Evolutionary conservation across 37 sponge, comb jelly and placozoan genomes (phyloP).

Genomic region (Cliona cf. orientalis): DNA sequence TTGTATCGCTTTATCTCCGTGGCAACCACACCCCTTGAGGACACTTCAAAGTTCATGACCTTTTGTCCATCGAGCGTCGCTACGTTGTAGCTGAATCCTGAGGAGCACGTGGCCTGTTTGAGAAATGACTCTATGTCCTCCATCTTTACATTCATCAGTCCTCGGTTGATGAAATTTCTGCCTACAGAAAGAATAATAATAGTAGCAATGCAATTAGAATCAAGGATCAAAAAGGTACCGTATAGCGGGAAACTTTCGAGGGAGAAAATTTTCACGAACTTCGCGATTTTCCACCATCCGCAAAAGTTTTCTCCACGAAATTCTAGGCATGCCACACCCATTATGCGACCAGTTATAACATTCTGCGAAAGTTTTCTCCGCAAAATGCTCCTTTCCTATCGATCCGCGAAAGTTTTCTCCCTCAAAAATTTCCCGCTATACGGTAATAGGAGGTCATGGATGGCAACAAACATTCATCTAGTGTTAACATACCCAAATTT

Average conservation of each 20-base stretch:
- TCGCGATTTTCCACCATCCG: no score
- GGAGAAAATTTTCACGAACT: no score
- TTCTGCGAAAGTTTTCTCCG: no score
- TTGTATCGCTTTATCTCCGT: constrained; percentile 7
- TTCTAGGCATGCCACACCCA: no score
- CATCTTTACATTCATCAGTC: background rate
- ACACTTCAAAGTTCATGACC: constrained; percentile 34
- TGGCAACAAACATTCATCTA: background rate
- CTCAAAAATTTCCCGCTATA: no score
- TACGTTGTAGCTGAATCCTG: constrained; percentile 44
- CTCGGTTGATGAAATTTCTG: constrained; percentile 49
- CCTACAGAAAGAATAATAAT: constrained; percentile 14
- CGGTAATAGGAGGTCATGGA: no score
- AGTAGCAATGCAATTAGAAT: background rate
- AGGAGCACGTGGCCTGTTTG: constrained; percentile 5
- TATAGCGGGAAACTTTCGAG: no score
- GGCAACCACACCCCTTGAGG: background rate
- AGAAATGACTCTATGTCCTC: background rate
- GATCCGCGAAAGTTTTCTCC: no score
- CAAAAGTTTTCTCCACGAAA: no score
- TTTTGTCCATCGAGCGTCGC: background rate
- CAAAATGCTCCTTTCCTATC: no score
- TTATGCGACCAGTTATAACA: no score
- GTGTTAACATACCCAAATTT: constrained; percentile 1
- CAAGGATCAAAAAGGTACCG: no score